A percentile compares a stretch with the other conserved stretches of the same genome.
Conservation (phyloP, 2,113 vertebrate genomes). For the Chlorodrepanis virens region DNA sequence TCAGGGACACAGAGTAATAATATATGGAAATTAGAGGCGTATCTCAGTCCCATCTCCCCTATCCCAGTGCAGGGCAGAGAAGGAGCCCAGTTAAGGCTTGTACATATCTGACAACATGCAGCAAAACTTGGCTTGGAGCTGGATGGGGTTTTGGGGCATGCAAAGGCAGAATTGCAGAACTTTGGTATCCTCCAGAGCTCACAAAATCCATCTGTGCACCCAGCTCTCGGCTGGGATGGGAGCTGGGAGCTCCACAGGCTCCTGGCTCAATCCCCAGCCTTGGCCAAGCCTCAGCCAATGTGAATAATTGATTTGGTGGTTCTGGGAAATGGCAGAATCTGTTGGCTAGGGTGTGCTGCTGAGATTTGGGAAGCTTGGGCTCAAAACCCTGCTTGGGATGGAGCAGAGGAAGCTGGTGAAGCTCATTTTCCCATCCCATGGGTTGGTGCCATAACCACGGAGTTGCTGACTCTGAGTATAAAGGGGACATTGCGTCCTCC, state of each 20-base stretch:
- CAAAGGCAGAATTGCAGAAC: conserved; percentile 47
- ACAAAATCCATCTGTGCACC: background rate
- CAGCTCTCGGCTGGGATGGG: too few relatives aligned
- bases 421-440: conserved; percentile 26
- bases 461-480: conserved; percentile 30
- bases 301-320: background rate
- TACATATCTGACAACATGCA: conserved; percentile 38
- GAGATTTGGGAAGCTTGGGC: background rate
- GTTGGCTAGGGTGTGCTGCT: background rate
- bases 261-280: background rate
- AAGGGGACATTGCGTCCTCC: conserved; percentile 48
- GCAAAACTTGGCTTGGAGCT: conserved; percentile 26
- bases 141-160: conserved; percentile 38
- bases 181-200: background rate
- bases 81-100: conserved; percentile 57
- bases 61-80: conserved; percentile 2
- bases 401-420: background rate
- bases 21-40: conserved; percentile 26
- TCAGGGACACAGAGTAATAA: conserved; percentile 36
- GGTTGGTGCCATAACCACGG: background rate
- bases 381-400: background rate
- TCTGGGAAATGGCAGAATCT: background rate
- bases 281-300: background rate
- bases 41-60: conserved; percentile 49
- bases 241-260: background rate